Evolutionary conservation across 2,797 vertebrate genomes (phyloP), one percentile per base, ranked within the genome.

Genomic region (Microctenopoma steveboyesi): DNA sequence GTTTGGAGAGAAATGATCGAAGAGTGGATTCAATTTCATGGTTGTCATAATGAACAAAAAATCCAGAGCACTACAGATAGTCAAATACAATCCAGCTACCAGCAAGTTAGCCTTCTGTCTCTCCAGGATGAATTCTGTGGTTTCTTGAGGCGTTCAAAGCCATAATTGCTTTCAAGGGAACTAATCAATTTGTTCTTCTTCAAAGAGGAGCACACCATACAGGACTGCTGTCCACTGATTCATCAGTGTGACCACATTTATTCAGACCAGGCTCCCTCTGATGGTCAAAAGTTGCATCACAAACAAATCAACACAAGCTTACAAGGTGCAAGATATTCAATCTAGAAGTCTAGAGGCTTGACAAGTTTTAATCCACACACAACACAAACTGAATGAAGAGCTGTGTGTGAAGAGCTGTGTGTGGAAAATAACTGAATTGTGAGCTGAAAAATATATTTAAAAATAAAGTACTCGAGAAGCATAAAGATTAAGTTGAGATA

Each of bases 211-310:
- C 35, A 14, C 10, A 60, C 35, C 15, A 54, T 59, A 61, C 47
- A 28, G 5, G 25, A 57, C 1, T 43, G 39, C 30, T 35, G 10
- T 10, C 48, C 16, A 43, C 15, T 42, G 18, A 56, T 37, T 57
- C 18, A 72, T 63, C 62, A 52, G 27, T 9, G 52, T 3, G 2
- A 28, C 49, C 67, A 28, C 35, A 72, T 68, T 69, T 47, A 60
- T 62, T 74, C 39, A 76, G 39, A 69, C 22, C 50, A 69, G 50
- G 57, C 83, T 63, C 88, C 84, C 77, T 69, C 88, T 83, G 40
- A 55, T 67, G 89, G 88, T 3, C 1, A 4, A 64, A 70, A 2
- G 10, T 10, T 30, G 70, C 54, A 82, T 75, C 30, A 73, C 82
- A 81, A 27, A 57, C 40, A 69, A 12, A 48, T 18, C 4, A 25